Conservation (phyloP, 92 coral and sea anemone genomes). For the Epizoanthus fatuus region DNA sequence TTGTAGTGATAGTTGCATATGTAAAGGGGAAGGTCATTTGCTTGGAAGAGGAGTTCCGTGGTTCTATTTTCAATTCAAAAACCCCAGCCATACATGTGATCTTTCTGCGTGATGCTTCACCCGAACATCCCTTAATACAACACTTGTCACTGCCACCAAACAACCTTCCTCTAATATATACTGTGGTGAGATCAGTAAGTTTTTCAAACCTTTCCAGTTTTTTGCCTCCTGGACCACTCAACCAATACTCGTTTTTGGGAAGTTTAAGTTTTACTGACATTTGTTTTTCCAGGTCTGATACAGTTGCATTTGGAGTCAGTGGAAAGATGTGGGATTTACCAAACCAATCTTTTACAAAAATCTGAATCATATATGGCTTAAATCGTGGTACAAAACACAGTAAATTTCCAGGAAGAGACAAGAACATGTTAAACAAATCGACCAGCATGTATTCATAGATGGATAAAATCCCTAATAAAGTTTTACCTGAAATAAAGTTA, state of each 20-base stretch:
- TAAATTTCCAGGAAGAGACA: slow-evolving; percentile 46
- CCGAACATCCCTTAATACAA: slow-evolving; percentile 15
- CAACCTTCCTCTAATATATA: slow-evolving; percentile 7
- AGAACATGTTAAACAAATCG: slow-evolving; percentile 36
- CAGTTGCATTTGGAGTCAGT: background rate
- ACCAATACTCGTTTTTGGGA: background rate
- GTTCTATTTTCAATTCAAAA: too few relatives aligned
- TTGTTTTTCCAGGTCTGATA: slow-evolving; percentile 8
- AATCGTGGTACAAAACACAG: slow-evolving; percentile 26
- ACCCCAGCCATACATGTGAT: background rate
- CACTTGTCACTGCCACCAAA: slow-evolving; percentile 6
- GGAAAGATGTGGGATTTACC: slow-evolving; percentile 26
- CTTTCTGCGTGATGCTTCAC: slow-evolving; percentile 5
- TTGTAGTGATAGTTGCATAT: background rate
- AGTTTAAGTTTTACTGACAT: slow-evolving; percentile 11
- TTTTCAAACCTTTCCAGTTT: background rate
- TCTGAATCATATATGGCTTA: slow-evolving; percentile 1
- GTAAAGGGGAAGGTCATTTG: background rate
- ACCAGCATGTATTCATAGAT: slow-evolving; percentile 15
- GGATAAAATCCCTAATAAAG: slow-evolving; percentile 2
- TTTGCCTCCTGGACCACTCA: slow-evolving; percentile 23
- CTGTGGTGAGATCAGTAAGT: slow-evolving; percentile 2
- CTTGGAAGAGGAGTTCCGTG: too few relatives aligned
- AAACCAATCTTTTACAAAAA: slow-evolving; percentile 30
- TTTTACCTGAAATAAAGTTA: slow-evolving; percentile 3